These are phyloP conservation scores for Xerus rutilus DNA, from an alignment of 2,797 vertebrate species.

Conservation along the genomic window DNA sequence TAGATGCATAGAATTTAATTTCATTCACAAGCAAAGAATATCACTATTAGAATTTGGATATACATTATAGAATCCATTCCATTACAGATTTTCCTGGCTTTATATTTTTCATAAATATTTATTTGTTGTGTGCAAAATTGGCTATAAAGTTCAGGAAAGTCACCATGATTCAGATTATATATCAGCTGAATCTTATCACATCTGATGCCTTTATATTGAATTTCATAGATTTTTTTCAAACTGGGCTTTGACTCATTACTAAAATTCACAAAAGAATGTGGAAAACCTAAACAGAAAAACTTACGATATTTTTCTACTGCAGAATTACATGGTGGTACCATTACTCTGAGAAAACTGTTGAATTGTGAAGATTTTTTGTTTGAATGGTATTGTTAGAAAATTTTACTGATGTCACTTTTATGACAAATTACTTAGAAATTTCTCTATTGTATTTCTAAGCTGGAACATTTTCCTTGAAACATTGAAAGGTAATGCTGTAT, in stretches of 20 bases:
- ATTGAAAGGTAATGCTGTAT: conserved; percentile 38
- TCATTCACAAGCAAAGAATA: conserved; percentile 53
- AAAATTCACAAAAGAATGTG: conserved; percentile 66
- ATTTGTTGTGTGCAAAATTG: conserved; percentile 66
- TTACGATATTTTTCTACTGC: conserved; percentile 6
- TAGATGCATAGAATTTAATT: conserved; percentile 27
- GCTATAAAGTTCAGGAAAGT: conserved; percentile 63
- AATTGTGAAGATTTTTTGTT: not conserved
- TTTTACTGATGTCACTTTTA: conserved; percentile 40
- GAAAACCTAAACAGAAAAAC: conserved; percentile 56
- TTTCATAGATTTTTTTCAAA: conserved; percentile 52
- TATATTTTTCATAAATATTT: conserved; percentile 73
- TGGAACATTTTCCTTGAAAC: conserved; percentile 59
- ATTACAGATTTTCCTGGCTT: conserved; percentile 19
- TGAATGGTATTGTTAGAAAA: conserved; percentile 45
- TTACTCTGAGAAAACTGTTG: conserved; percentile 46
- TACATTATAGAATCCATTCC: conserved; percentile 11
- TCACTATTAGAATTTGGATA: conserved; percentile 23
- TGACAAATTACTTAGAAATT: conserved; percentile 68
- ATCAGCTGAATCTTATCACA: conserved; percentile 47
- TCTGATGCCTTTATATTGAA: conserved; percentile 52
- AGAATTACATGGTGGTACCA: not conserved
- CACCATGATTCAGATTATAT: conserved; percentile 56
- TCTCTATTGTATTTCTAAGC: conserved; percentile 18
- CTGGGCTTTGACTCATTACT: conserved; percentile 52